Evolutionary conservation across 2,888 invertebrate genomes (phyloP), one percentile per base, ranked within the genome.

Genomic region (Pristionchus entomophagus): DNA sequence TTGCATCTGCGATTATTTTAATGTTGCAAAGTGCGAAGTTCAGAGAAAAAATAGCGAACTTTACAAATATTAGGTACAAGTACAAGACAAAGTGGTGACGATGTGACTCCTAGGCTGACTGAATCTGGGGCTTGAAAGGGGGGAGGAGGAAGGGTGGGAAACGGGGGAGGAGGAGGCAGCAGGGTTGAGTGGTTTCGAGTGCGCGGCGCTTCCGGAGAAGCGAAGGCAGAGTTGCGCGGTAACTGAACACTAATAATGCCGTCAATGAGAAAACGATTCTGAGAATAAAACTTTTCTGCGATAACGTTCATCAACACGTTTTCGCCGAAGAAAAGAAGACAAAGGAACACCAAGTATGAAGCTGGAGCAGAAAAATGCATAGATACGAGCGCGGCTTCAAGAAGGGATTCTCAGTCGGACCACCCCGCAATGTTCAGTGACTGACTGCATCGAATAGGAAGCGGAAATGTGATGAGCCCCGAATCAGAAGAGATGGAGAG

Each of bases 121-220:
- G 22, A n/a, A n/a, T 69, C 17, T 3, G 38, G n/a, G 62, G 41
- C 22, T 73, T 41, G 73, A 38, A 41, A 45, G 73, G 14, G 73
- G 65, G 53, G n/a, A 26, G 73, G 45, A 45, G 73, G 45, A 45
- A 45, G 41, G 73, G 73, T 73, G 73, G 73, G 73, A 73, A 73
- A 73, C 73, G 73, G 45, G 73, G 73, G 32, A 41, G n/a, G n/a
- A n/a, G n/a, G n/a, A n/a, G n/a, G n/a, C n/a, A n/a, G n/a, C n/a
- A n/a, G 41, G 73, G 41, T 38, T 73, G 73, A 38, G 73, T 38
- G 73, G 73, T 73, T 73, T 73, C 73, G 32, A 73, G 73, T 73
- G 73, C 32, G 73, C 65, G 19, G 73, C 73, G 73, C 73, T 73
- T 73, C 73, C 73, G 73, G 73, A 38, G 65, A 26, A 26, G 22